Evolutionary conservation across 2,888 invertebrate genomes (phyloP), one percentile per base, ranked within the genome.

Genomic region (Netelia virgata): DNA sequence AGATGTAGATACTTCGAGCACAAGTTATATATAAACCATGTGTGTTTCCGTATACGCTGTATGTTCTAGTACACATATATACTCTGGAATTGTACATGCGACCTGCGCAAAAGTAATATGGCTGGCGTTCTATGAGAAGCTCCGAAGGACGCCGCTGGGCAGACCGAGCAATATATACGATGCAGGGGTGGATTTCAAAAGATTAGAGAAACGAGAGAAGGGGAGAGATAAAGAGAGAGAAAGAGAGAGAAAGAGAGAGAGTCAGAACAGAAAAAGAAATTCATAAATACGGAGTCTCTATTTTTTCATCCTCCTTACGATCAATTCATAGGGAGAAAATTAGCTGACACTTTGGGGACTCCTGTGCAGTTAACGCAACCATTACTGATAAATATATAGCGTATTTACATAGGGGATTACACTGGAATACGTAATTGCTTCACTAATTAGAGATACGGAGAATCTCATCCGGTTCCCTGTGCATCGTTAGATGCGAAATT

Each of bases 301-400:
- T 43, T 68, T 57, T 57, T 70, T 50, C 16, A 57, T 50, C 53
- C 16, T n/a, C 55, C 41, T 61, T 9, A 64, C 36, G 6, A 50
- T 61, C n/a, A 36, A 73, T 69, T 66, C 63, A 69, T 74, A 53
- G 68, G 18, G 59, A 55, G 18, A 61, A 69, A 69, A 81, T 75
- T 75, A 43, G 61, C 68, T 69, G 36, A 69, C 59, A 11, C 16
- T 20, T 16, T 36, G 16, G 43, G 23, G 55, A 50, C 47, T 23
- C 14, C 43, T 23, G 36, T 23, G 50, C 9, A 74, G 43, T 61
- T 59, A 18, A 47, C n/a, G 16, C n/a, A 47, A 63, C n/a, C 11
- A 61, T 73, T 14, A 20, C 28, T 5, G 16, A 28, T 36, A 66
- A 41, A 53, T 14, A 23, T 36, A 36, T 36, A 5, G 73, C 8